Evolutionary conservation across 2,797 vertebrate genomes (phyloP).

Genomic region (Pelochelys cantorii): DNA sequence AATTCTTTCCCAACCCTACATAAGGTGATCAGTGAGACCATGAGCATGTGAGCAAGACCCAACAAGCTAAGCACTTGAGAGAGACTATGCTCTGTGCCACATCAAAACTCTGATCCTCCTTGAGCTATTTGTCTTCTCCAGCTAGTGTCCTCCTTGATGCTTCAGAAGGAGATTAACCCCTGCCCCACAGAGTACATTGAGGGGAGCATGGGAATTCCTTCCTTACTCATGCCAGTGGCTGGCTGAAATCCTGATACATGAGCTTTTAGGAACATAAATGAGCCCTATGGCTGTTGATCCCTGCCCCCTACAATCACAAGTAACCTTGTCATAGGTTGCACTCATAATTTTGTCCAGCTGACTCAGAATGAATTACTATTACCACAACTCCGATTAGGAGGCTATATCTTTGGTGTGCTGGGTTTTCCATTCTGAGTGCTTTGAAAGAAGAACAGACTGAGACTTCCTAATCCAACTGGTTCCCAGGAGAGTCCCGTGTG

Average conservation of each 20-base stretch:
- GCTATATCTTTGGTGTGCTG: not conserved
- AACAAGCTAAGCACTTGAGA: not conserved
- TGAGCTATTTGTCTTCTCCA: not conserved
- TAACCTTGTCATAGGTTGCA: not conserved
- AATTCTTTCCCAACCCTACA: not conserved
- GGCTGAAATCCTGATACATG: not conserved
- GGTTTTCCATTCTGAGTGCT: accelerated
- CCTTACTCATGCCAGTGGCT: not conserved
- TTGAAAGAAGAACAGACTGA: not conserved
- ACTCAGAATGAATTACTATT: not conserved
- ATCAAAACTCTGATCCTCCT: not conserved
- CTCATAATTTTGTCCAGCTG: not conserved
- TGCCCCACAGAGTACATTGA: not conserved
- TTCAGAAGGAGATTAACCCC: not conserved
- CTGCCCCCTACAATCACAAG: not conserved
- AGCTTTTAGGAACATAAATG: not conserved
- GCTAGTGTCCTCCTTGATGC: not conserved
- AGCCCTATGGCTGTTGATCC: not conserved
- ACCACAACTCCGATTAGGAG: not conserved
- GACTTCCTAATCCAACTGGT: accelerated
- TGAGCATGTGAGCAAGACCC: not conserved
- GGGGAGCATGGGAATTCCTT: not conserved
- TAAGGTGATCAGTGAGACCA: not conserved
- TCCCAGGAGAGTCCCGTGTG: not conserved
- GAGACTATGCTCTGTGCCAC: not conserved